Evolutionary conservation across 2,113 vertebrate genomes (phyloP).

Genomic region (Madoqua kirkii): DNA sequence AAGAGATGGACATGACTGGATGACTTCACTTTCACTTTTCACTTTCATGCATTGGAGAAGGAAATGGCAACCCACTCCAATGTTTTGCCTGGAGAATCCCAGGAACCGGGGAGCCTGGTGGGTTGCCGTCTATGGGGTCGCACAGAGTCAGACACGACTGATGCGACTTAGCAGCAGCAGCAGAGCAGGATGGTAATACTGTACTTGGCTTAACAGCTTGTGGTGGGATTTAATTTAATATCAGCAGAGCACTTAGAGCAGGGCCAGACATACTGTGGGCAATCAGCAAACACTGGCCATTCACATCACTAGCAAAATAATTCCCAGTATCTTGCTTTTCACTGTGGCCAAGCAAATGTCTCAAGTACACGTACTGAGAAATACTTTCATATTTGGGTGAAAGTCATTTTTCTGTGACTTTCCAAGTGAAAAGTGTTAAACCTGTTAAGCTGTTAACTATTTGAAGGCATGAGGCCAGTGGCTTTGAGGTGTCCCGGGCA

Average conservation of each 20-base stretch:
- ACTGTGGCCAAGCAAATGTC: not conserved
- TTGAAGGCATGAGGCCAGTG: not conserved
- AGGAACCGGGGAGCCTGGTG: not conserved
- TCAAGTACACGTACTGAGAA: not conserved
- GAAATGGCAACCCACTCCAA: not conserved
- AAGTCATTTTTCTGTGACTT: not conserved
- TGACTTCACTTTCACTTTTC: too few relatives aligned
- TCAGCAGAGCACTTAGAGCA: not conserved
- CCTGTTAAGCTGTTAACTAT: not conserved
- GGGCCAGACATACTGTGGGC: not conserved
- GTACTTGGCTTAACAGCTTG: not conserved
- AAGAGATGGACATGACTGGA: rapidly evolving
- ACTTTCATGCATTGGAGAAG: not conserved
- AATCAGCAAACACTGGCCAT: not conserved
- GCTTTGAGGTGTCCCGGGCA: not conserved
- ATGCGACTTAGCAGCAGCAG: not conserved
- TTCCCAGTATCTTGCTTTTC: not conserved
- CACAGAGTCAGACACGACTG: not conserved
- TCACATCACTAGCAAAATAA: not conserved
- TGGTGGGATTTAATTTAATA: not conserved
- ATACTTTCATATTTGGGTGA: not conserved
- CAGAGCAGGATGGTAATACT: not conserved
- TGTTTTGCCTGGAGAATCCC: not conserved
- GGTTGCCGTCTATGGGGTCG: rapidly evolving
- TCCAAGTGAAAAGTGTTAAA: not conserved